Evolutionary conservation across 1,140 invertebrate species (phyloP).

Genomic region (Dufourea novaeangliae): DNA sequence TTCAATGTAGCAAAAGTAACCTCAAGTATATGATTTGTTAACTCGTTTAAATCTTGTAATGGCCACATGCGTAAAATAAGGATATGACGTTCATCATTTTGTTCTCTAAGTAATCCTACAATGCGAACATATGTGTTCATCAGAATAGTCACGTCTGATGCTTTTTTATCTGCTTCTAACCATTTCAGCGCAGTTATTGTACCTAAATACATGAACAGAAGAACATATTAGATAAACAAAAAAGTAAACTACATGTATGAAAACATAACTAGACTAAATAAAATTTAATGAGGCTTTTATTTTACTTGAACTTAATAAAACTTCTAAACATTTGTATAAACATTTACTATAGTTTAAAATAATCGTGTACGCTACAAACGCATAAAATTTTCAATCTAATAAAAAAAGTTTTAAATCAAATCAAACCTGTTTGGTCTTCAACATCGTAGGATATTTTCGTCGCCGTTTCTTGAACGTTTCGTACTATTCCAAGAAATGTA

Average conservation of each 20-base stretch:
- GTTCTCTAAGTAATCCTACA: slow-evolving; percentile 70
- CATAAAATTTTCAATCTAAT: background rate
- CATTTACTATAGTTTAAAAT: too few relatives aligned
- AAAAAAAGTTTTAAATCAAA: slow-evolving; percentile 1
- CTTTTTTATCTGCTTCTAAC: slow-evolving; percentile 72
- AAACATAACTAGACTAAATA: too few relatives aligned
- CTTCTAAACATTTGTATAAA: too few relatives aligned
- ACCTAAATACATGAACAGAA: slow-evolving; percentile 55
- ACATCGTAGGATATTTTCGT: slow-evolving; percentile 75
- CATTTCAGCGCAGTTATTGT: slow-evolving; percentile 72
- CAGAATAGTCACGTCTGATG: slow-evolving; percentile 26
- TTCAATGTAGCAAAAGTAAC: slow-evolving; percentile 49
- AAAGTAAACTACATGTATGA: too few relatives aligned
- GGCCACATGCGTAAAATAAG: slow-evolving; percentile 69
- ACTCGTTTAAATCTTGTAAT: slow-evolving; percentile 64
- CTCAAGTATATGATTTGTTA: slow-evolving; percentile 72
- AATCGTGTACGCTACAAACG: too few relatives aligned
- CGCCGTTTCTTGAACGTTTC: slow-evolving; percentile 67
- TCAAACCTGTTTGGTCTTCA: slow-evolving; percentile 76
- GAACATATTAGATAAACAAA: slow-evolving; percentile 4
- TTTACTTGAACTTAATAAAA: too few relatives aligned
- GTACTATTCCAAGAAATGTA: slow-evolving; percentile 68
- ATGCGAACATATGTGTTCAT: slow-evolving; percentile 68
- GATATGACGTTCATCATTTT: slow-evolving; percentile 64
- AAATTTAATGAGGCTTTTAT: too few relatives aligned